Evolutionary conservation across 2,888 invertebrate genomes (phyloP).

Genomic region (Volucella inflata): DNA sequence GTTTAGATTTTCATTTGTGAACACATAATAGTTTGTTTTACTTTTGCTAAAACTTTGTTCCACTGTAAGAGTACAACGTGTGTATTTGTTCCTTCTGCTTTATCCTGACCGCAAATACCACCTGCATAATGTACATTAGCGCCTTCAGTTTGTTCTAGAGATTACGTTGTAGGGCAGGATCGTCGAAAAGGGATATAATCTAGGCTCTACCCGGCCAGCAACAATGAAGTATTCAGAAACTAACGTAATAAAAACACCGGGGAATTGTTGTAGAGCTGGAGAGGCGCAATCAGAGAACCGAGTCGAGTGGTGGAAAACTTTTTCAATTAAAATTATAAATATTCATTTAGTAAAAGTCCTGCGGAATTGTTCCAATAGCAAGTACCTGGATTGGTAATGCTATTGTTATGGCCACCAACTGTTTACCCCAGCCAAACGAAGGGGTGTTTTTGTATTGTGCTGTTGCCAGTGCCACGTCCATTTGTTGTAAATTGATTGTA

Average conservation of each 20-base stretch:
- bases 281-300: constrained; percentile 19
- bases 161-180: neutral
- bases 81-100: constrained; percentile 20
- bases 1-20: too few relatives aligned
- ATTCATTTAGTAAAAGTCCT: constrained; percentile 73
- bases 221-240: constrained; percentile 53
- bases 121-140: constrained; percentile 69
- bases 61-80: neutral
- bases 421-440: constrained; percentile 3
- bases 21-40: too few relatives aligned
- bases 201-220: constrained; percentile 8
- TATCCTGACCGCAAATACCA: constrained; percentile 62
- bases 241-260: constrained; percentile 56
- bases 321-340: constrained; percentile 76
- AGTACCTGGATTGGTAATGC: constrained; percentile 46
- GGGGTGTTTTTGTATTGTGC: neutral
- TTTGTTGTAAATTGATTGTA: constrained; percentile 66
- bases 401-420: constrained; percentile 60
- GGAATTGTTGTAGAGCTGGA: neutral
- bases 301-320: constrained; percentile 50
- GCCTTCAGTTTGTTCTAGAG: constrained; percentile 22
- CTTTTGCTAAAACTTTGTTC: too few relatives aligned
- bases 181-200: constrained; percentile 1
- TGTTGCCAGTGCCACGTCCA: neutral
- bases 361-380: constrained; percentile 51